Evolutionary conservation across 1,140 invertebrate species (phyloP).

Genomic region (Grapholita molesta): DNA sequence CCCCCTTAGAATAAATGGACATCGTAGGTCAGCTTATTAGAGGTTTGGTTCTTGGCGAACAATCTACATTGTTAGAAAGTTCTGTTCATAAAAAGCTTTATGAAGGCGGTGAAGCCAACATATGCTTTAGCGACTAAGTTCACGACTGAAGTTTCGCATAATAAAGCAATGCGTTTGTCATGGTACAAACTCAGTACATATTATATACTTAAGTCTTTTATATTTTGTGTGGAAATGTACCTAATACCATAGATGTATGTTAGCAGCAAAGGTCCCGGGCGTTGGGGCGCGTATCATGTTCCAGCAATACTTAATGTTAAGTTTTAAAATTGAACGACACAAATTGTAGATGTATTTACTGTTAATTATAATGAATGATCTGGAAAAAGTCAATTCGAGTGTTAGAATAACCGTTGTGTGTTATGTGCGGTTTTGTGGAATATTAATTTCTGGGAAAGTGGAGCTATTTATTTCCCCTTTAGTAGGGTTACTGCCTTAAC

Average conservation of each 20-base stretch:
- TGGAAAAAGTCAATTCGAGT: not conserved
- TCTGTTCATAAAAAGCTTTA: not conserved
- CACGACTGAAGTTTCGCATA: slow-evolving; percentile 3
- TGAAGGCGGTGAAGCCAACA: not conserved
- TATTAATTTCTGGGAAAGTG: not conserved
- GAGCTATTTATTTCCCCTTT: not conserved
- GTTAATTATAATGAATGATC: slow-evolving; percentile 11
- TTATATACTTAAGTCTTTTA: slow-evolving; percentile 7
- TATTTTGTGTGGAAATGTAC: slow-evolving; percentile 14
- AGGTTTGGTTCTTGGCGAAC: no score
- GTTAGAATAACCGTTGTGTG: not conserved
- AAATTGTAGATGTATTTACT: slow-evolving; percentile 4
- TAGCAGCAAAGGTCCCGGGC: not conserved
- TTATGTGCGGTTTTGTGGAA: not conserved
- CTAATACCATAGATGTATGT: slow-evolving; percentile 13
- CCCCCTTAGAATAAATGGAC: no score
- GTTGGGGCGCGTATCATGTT: slow-evolving; percentile 3
- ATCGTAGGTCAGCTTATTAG: no score
- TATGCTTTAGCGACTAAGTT: not conserved
- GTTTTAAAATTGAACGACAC: slow-evolving; percentile 7
- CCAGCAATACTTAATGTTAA: slow-evolving; percentile 16
- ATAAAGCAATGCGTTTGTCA: slow-evolving; percentile 5
- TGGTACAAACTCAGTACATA: slow-evolving; percentile 17
- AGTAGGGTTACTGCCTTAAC: not conserved
- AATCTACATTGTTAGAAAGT: not conserved